Evolutionary conservation across 2,888 invertebrate genomes (phyloP), one percentile per base, ranked within the genome.

Genomic region (Andrena bicolor): DNA sequence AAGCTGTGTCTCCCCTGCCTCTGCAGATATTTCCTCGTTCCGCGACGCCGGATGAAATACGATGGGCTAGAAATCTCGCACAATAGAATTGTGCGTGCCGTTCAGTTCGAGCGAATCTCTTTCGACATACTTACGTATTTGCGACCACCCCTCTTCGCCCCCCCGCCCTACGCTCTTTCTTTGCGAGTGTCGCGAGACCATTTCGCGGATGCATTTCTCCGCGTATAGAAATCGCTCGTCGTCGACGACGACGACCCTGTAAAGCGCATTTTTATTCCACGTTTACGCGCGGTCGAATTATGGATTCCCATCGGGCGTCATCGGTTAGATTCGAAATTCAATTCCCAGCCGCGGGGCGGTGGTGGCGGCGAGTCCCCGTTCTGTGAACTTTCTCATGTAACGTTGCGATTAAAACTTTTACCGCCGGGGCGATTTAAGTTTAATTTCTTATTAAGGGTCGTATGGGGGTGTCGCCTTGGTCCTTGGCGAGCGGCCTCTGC

Each of bases 321-420:
- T 10, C 41, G 2, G 1, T 16, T 16, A 61, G 28, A 61, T 16
- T 30, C 35, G n/a, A 61, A 53, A 63, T 56, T 76, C 20, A 61
- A 41, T 70, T n/a, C 68, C 58, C 65, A 13, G 7, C 32, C 5
- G 2, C 16, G 6, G 20, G 66, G 30, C 30, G 49, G 16, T 7
- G 51, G 51, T 8, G 35, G 35, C 1, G 10, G 32, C 51, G 51
- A n/a, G 20, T 51, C 51, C n/a, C 6, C 35, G 16, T 51, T 3
- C 1, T 2, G 20, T 4, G n/a, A 76, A 76, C 49, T 71, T 71
- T 61, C n/a, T 61, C n/a, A 48, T 23, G 35, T 63, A 20, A 51
- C 16, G 56, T 23, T 41, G 28, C 56, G 48, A 58, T 76, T 73
- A 64, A 73, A 72, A 72, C 56, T 76, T 64, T 16, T 0, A 20